Conservation (phyloP, 2,888 invertebrate genomes). For the Brachylomia viminalis region DNA sequence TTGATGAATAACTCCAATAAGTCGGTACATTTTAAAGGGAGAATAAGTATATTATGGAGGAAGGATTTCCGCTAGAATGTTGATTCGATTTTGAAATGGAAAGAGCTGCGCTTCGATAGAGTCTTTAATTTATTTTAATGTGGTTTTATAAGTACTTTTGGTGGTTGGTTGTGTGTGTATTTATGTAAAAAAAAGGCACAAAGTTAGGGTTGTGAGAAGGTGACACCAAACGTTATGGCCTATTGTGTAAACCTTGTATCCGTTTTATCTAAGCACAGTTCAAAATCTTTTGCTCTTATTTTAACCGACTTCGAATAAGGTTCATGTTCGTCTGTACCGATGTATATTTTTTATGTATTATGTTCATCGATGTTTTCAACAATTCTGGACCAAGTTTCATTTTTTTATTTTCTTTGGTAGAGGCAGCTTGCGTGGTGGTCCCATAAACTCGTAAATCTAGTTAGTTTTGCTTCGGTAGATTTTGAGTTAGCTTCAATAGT, state of each 20-base stretch:
- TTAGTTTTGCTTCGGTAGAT: no score
- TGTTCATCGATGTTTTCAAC: no score
- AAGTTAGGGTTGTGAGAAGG: neutral
- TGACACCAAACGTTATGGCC: neutral
- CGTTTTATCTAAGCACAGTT: no score
- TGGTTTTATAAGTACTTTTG: constrained; percentile 4
- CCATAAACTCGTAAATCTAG: no score
- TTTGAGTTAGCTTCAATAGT: no score
- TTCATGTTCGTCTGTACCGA: no score
- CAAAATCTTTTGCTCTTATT: no score
- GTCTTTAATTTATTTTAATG: neutral
- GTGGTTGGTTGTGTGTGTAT: neutral
- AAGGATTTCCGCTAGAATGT: constrained; percentile 52
- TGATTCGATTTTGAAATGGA: constrained; percentile 28
- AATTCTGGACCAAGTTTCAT: no score
- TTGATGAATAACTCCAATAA: constrained; percentile 8
- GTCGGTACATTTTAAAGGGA: constrained; percentile 16
- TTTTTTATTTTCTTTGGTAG: no score
- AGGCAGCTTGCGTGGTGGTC: no score
- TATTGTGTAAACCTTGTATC: neutral
- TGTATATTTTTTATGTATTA: no score
- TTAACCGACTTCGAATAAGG: no score
- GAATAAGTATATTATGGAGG: constrained; percentile 23
- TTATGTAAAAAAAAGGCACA: neutral
- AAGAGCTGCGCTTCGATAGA: constrained; percentile 13